Evolutionary conservation across 2,113 vertebrate genomes (phyloP).

Genomic region (Neodon shergylaensis): DNA sequence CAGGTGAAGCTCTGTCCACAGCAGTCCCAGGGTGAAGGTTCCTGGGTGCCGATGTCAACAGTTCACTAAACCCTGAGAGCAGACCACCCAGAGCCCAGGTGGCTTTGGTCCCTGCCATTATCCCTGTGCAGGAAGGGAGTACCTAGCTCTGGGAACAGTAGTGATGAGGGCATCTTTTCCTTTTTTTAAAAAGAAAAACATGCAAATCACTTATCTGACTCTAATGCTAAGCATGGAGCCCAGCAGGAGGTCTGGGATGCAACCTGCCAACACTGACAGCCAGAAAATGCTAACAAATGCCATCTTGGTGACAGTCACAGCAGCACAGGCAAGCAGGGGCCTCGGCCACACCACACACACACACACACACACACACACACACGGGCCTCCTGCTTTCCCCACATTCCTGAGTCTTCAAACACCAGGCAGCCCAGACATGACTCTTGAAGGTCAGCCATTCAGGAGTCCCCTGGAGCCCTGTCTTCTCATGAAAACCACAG

Average conservation of each 20-base stretch:
- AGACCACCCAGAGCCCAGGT: no score
- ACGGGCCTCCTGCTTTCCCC: background rate
- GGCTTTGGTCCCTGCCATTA: background rate
- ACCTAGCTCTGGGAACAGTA: background rate
- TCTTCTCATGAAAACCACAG: accelerated
- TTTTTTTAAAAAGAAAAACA: background rate
- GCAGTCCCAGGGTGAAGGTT: background rate
- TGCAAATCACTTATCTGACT: slow-evolving; percentile 45
- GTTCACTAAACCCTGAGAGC: background rate
- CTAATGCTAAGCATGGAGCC: background rate
- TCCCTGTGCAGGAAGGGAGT: background rate
- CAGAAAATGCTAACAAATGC: slow-evolving; percentile 23
- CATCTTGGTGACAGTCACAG: background rate
- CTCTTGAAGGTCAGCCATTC: accelerated
- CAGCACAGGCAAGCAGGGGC: accelerated
- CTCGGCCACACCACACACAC: background rate
- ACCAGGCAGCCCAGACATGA: accelerated
- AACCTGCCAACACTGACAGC: background rate
- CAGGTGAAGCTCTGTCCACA: background rate
- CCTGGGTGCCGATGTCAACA: background rate
- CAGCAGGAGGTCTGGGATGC: background rate
- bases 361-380: no score
- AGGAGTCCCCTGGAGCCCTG: accelerated
- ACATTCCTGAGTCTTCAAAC: no score
- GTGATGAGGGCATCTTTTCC: background rate